These are phyloP conservation scores for Atherinomorus stipes DNA, from an alignment of 2,113 vertebrate genomes.

Conservation along the genomic window DNA sequence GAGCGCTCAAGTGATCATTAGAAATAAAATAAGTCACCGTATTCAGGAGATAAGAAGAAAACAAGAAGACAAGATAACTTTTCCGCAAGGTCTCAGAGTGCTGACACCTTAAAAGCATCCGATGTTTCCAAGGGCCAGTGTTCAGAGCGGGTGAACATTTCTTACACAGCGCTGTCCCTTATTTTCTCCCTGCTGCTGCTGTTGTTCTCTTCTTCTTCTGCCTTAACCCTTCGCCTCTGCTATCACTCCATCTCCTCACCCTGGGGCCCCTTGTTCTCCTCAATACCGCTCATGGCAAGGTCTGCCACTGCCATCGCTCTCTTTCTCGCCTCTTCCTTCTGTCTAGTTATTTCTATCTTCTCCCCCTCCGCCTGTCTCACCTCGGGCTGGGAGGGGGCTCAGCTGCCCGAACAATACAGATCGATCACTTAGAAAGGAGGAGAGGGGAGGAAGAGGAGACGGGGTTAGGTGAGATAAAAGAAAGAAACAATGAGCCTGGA, in stretches of 20 bases:
- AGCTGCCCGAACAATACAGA: constrained; percentile 80
- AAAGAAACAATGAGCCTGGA: constrained; percentile 40
- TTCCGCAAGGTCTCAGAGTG: neutral
- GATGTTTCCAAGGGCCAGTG: constrained; percentile 24
- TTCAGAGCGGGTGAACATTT: constrained; percentile 17
- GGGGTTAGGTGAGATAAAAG: constrained; percentile 27
- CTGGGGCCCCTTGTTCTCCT: constrained; percentile 40
- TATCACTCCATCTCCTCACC: constrained; percentile 46
- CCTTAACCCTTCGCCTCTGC: constrained; percentile 40
- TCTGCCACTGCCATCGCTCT: constrained; percentile 47
- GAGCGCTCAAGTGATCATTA: neutral
- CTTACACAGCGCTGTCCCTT: constrained; percentile 5
- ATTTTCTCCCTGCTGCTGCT: constrained; percentile 11
- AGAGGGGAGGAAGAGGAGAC: constrained; percentile 20
- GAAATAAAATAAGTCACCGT: neutral
- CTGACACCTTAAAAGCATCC: constrained; percentile 5
- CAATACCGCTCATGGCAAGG: constrained; percentile 59
- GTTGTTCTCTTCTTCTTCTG: constrained; percentile 44
- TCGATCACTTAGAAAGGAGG: constrained; percentile 74
- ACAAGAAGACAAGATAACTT: neutral
- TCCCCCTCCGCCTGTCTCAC: constrained; percentile 56
- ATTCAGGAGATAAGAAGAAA: neutral
- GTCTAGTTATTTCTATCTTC: constrained; percentile 70
- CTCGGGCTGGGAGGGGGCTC: constrained; percentile 68
- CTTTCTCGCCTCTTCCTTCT: constrained; percentile 40